Percentiles rank a stretch among this genome's conserved stretches.
Conservation (phyloP, 2,888 invertebrate species). For the Hypolimnas misippus region DNA sequence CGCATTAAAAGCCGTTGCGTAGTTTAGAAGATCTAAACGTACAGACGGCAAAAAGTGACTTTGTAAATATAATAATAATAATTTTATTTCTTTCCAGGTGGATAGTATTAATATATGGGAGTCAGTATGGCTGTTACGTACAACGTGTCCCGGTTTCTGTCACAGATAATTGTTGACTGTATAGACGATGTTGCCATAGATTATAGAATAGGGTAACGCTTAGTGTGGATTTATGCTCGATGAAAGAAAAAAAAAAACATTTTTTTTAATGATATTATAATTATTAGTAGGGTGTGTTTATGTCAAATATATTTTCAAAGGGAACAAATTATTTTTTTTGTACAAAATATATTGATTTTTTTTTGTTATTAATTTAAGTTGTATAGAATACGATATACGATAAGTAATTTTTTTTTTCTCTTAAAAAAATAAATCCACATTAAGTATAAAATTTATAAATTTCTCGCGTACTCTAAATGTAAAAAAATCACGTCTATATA, state of each 20-base stretch:
- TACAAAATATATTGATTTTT: background rate
- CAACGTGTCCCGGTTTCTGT: conserved; percentile 57
- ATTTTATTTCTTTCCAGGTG: conserved; percentile 13
- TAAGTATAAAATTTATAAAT: conserved; percentile 23
- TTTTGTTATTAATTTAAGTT: background rate
- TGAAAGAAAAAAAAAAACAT: background rate
- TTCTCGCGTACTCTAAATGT: conserved; percentile 33
- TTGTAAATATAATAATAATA: too few species aligned
- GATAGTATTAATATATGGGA: conserved; percentile 22
- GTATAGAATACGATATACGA: background rate
- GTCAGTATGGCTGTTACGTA: conserved; percentile 50
- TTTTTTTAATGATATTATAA: background rate
- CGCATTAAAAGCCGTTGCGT: too few species aligned
- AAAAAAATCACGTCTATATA: conserved; percentile 40
- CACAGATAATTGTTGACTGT: conserved; percentile 47
- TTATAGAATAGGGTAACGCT: conserved; percentile 46
- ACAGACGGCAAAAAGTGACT: too few species aligned
- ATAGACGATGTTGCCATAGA: conserved; percentile 72
- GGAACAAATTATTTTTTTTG: background rate
- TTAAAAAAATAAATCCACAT: conserved; percentile 32
- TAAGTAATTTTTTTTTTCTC: background rate
- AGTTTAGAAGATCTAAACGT: too few species aligned
- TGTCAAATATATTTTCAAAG: background rate
- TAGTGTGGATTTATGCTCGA: conserved; percentile 42
- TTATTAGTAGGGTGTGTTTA: background rate